A percentile compares a stretch with the other conserved stretches of the same genome.
phyloP scores from a whole-genome alignment of 2,888 invertebrate species.

The Leptopilina syphax region DNA sequence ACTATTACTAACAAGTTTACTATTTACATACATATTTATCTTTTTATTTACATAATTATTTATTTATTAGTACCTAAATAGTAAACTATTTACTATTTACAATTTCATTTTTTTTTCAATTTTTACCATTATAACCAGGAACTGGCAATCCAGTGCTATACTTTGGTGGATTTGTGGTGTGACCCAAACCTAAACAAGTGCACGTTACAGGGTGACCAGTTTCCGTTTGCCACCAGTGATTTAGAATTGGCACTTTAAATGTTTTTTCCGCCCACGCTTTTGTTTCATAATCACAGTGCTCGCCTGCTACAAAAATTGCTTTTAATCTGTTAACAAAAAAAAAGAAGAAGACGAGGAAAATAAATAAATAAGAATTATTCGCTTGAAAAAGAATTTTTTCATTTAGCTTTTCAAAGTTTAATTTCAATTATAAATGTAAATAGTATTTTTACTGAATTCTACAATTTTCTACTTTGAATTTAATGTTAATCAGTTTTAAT shows the following conservation, averaged over 20 bases:
- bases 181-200: conserved; percentile 87
- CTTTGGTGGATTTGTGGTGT: conserved; percentile 84
- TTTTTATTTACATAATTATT: too few relatives aligned
- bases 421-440: too few relatives aligned
- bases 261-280: conserved; percentile 86
- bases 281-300: conserved; percentile 95
- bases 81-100: neutral
- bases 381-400: neutral
- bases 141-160: conserved; percentile 91
- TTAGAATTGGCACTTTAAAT: conserved; percentile 87
- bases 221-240: conserved; percentile 99
- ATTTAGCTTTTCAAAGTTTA: neutral
- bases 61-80: too few relatives aligned
- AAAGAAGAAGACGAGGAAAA: too few relatives aligned
- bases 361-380: neutral
- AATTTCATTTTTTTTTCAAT: neutral
- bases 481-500: too few relatives aligned
- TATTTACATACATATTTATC: too few relatives aligned
- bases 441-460: too few relatives aligned
- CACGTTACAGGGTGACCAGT: conserved; percentile 94
- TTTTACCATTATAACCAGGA: conserved; percentile 90
- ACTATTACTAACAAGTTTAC: too few relatives aligned
- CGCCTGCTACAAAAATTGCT: conserved; percentile 91
- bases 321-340: conserved; percentile 76
- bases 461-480: too few relatives aligned